phyloP scores from a whole-genome alignment of 2,113 vertebrate genomes.

The Myotis yumanensis region DNA sequence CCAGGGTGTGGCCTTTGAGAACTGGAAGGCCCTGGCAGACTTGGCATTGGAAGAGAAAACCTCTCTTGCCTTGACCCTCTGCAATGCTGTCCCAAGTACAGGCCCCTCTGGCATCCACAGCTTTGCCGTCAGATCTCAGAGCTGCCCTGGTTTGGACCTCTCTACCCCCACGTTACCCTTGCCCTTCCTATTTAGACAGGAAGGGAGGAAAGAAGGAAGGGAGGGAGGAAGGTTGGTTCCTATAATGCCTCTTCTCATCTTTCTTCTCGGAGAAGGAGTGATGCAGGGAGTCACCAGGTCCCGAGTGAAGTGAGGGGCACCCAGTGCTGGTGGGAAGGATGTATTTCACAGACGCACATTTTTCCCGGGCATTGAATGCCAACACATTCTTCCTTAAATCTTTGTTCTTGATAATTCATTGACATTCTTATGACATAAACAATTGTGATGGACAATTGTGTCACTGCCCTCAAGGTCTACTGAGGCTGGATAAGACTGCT shows the following conservation, averaged over 20 bases:
- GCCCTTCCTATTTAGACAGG: background rate
- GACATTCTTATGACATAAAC: background rate
- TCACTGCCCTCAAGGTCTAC: background rate
- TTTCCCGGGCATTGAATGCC: background rate
- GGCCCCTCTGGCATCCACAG: too few species aligned
- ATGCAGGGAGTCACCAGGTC: background rate
- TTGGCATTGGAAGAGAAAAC: background rate
- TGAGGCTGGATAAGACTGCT: background rate
- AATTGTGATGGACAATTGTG: background rate
- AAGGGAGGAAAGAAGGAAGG: background rate
- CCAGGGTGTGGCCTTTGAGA: background rate
- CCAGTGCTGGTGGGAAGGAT: background rate
- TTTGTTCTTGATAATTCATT: background rate
- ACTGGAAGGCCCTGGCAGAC: background rate
- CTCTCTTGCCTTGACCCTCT: background rate
- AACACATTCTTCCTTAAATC: background rate
- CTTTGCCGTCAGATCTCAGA: background rate
- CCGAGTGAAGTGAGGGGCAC: background rate
- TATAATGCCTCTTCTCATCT: background rate
- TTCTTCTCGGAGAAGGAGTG: background rate
- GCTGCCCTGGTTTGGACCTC: background rate
- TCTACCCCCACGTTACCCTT: background rate
- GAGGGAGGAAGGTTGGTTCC: background rate
- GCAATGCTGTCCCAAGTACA: rapidly evolving
- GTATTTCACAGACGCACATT: background rate